phyloP scores from a whole-genome alignment of 2,113 vertebrate species.

The Cheirogaleus medius region DNA sequence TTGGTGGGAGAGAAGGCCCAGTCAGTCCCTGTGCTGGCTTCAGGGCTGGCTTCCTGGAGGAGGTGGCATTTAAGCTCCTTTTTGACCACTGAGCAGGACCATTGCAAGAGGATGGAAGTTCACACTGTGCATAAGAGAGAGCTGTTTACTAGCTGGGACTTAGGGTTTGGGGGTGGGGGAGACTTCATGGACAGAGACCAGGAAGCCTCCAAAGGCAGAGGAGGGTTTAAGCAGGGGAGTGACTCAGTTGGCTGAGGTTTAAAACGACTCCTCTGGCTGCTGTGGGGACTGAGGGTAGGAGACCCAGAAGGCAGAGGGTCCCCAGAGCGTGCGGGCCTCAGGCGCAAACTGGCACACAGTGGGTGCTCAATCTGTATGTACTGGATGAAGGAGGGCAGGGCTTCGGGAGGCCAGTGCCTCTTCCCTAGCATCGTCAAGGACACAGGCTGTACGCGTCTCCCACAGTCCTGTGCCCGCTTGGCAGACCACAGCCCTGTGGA shows the following conservation, averaged over 20 bases:
- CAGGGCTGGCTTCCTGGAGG: background rate
- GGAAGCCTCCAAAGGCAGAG: background rate
- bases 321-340: background rate
- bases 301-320: background rate
- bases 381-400: background rate
- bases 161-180: background rate
- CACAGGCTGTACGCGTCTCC: background rate
- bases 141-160: background rate
- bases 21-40: background rate
- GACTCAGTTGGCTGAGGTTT: background rate
- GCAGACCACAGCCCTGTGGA: background rate
- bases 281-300: background rate
- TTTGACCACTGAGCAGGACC: background rate
- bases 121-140: background rate
- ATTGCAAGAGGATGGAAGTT: background rate
- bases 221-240: background rate
- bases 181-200: background rate
- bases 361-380: background rate
- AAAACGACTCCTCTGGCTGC: background rate
- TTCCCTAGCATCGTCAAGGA: conserved; percentile 28
- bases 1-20: background rate
- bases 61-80: background rate
- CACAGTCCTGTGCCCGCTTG: background rate
- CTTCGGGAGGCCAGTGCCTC: background rate
- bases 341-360: background rate